Conservation (phyloP, 2,888 invertebrate genomes). For the Acanthoscelides obtectus region DNA sequence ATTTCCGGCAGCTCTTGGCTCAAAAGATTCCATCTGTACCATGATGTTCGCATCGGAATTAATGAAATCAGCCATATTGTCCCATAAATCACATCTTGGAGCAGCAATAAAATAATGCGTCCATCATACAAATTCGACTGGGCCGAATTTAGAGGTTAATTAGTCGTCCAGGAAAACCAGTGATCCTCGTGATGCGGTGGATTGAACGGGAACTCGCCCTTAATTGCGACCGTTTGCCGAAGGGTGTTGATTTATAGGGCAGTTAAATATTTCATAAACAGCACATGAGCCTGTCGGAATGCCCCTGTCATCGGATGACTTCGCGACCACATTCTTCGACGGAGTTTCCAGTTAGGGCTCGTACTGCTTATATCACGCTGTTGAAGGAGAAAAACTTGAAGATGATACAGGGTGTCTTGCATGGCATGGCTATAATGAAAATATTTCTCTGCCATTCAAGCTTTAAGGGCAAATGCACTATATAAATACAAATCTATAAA, state of each 20-base stretch:
- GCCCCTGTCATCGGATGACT: conserved; percentile 47
- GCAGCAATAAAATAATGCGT: not conserved
- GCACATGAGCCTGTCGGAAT: conserved; percentile 48
- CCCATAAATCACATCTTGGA: not conserved
- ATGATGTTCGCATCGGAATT: not conserved
- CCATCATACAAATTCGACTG: not conserved
- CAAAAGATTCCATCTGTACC: too few relatives aligned
- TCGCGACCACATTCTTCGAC: conserved; percentile 42
- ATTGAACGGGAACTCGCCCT: conserved; percentile 23
- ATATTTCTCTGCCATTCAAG: too few relatives aligned
- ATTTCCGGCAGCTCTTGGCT: too few relatives aligned
- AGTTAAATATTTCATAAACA: conserved; percentile 54
- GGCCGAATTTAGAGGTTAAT: not conserved
- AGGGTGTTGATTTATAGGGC: conserved; percentile 53
- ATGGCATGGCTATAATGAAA: too few relatives aligned
- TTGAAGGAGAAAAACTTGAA: too few relatives aligned
- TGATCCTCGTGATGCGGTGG: conserved; percentile 1
- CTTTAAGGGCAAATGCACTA: too few relatives aligned
- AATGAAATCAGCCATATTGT: not conserved
- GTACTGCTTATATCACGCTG: conserved; percentile 30
- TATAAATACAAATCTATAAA: too few relatives aligned
- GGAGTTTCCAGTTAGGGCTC: conserved; percentile 36
- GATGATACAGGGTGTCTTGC: too few relatives aligned
- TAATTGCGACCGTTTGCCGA: conserved; percentile 47
- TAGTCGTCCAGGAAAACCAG: not conserved